Conservation (phyloP, 2,113 vertebrate species). For the Cranoglanis bouderius region DNA sequence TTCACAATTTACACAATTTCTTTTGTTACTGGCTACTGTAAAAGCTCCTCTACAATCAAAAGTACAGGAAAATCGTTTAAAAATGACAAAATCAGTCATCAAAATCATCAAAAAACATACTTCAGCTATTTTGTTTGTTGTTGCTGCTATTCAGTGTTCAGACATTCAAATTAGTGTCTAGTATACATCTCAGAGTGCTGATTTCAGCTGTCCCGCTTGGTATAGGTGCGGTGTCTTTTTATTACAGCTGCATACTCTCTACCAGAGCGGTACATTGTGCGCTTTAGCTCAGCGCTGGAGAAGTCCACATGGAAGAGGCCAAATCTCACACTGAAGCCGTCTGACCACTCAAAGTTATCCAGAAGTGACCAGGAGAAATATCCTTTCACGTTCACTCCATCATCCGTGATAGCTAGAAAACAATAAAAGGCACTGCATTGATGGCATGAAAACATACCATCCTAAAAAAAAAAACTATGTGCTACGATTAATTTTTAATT, state of each 20-base stretch:
- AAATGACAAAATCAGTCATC: background rate
- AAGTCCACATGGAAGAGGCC: conserved; percentile 82
- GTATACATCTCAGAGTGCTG: background rate
- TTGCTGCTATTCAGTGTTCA: background rate
- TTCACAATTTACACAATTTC: background rate
- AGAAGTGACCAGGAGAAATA: conserved; percentile 79
- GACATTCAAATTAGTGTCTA: background rate
- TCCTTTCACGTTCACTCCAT: conserved; percentile 67
- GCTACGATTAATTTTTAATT: background rate
- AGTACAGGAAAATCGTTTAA: too few species aligned
- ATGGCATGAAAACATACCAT: background rate
- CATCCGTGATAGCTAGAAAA: conserved; percentile 67
- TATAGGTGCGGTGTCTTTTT: conserved; percentile 58
- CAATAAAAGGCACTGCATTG: background rate
- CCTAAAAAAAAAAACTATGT: background rate
- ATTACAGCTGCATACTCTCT: conserved; percentile 76
- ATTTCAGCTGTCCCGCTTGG: background rate
- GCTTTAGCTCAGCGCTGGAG: conserved; percentile 62
- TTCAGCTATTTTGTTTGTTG: background rate
- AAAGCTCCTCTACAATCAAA: background rate
- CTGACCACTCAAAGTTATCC: conserved; percentile 81
- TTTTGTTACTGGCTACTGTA: background rate
- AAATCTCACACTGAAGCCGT: conserved; percentile 74
- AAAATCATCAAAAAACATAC: background rate
- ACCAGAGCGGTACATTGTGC: conserved; percentile 74